These are phyloP conservation scores for Drosophila putrida DNA, from an alignment of 2,888 invertebrate genomes.

Conservation along the genomic window DNA sequence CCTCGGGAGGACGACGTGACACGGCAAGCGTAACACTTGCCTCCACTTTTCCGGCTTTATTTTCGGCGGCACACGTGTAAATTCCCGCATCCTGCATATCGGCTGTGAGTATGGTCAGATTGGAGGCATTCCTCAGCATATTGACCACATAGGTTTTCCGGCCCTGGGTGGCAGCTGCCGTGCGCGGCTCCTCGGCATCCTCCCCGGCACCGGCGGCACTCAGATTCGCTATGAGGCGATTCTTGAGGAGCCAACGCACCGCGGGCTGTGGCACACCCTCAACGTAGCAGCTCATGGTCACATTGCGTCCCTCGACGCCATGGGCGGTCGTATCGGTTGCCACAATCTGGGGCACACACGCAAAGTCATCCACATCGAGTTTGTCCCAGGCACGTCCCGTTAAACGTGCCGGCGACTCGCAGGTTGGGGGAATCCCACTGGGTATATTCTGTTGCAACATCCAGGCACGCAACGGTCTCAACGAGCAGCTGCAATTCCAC, in stretches of 20 bases:
- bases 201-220: conserved; percentile 81
- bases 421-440: conserved; percentile 90
- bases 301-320: conserved; percentile 90
- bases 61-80: conserved; percentile 92
- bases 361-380: conserved; percentile 92
- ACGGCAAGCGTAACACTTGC: conserved; percentile 91
- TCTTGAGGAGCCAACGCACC: conserved; percentile 90
- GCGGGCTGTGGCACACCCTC: conserved; percentile 90
- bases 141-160: conserved; percentile 89
- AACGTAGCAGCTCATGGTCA: conserved; percentile 90
- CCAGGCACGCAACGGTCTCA: conserved; percentile 92
- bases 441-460: conserved; percentile 92
- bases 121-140: conserved; percentile 89
- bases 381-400: conserved; percentile 90
- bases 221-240: conserved; percentile 89
- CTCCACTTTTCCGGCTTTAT: conserved; percentile 92
- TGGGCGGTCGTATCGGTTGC: conserved; percentile 88
- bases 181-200: conserved; percentile 76
- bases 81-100: conserved; percentile 91
- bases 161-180: conserved; percentile 85
- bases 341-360: conserved; percentile 90
- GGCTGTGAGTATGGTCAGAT: conserved; percentile 90
- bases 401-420: conserved; percentile 89
- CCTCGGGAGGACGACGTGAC: conserved; percentile 88
- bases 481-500: conserved; percentile 93